Conservation (phyloP, 2,888 invertebrate species). For the Cryptophagus acutangulus region DNA sequence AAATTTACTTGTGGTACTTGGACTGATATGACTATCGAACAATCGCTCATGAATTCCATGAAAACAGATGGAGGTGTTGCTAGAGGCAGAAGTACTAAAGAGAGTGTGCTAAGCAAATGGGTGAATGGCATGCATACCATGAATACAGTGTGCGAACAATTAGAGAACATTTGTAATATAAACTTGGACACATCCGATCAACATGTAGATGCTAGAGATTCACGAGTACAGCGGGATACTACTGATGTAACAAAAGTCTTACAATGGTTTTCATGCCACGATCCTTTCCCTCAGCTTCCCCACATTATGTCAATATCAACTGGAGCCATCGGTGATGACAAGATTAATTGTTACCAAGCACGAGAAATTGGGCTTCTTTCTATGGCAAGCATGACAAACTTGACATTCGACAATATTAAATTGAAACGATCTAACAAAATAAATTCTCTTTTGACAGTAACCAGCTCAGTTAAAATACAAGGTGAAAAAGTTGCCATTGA, state of each 20-base stretch:
- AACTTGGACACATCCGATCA: slow-evolving; percentile 30
- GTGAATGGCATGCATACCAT: slow-evolving; percentile 30
- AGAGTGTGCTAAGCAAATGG: slow-evolving; percentile 30
- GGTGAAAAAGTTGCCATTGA: slow-evolving; percentile 23
- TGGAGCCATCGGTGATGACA: slow-evolving; percentile 32
- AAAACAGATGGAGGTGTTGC: slow-evolving; percentile 29
- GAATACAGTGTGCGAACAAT: slow-evolving; percentile 26
- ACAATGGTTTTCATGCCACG: slow-evolving; percentile 28
- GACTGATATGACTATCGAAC: slow-evolving; percentile 20
- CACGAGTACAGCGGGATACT: slow-evolving; percentile 34
- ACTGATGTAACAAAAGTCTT: slow-evolving; percentile 30
- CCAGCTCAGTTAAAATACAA: slow-evolving; percentile 31
- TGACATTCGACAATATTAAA: slow-evolving; percentile 30
- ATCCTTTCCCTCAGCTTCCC: slow-evolving; percentile 33
- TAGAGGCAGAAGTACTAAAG: slow-evolving; percentile 27
- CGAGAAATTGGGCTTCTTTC: slow-evolving; percentile 31
- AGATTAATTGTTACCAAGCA: slow-evolving; percentile 34
- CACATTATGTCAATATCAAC: slow-evolving; percentile 32
- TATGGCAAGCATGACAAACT: slow-evolving; percentile 29
- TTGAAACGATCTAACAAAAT: slow-evolving; percentile 34
- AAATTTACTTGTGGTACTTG: slow-evolving; percentile 25
- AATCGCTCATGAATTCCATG: slow-evolving; percentile 27
- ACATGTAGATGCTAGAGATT: slow-evolving; percentile 34
- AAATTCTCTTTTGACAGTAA: slow-evolving; percentile 28
- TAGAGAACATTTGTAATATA: slow-evolving; percentile 30